Percentiles rank a stretch among this genome's conserved stretches.
These are phyloP conservation scores for Troilus luridus DNA, from an alignment of 2,888 invertebrate species.

Conservation along the genomic window DNA sequence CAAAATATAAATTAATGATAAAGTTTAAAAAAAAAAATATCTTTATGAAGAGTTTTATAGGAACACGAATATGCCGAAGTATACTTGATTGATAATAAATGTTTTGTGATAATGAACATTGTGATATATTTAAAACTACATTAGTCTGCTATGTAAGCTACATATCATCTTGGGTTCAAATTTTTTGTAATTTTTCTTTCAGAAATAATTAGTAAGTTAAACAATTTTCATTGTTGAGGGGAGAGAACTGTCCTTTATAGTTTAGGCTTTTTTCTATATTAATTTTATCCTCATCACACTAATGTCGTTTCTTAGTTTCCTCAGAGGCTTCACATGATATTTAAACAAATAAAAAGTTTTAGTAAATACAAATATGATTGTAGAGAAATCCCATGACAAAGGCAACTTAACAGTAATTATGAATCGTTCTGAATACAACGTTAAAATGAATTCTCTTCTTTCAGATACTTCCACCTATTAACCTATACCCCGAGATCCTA, in stretches of 20 bases:
- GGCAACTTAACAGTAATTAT: no score
- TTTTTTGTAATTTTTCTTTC: not conserved
- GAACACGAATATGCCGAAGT: not conserved
- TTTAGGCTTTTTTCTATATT: no score
- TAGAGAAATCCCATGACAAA: no score
- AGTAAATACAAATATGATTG: not conserved
- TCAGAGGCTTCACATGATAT: not conserved
- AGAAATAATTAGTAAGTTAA: no score
- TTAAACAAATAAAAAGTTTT: not conserved
- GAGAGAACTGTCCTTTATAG: no score
- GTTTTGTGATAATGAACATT: conserved; percentile 43
- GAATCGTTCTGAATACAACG: no score
- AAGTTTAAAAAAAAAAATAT: not conserved
- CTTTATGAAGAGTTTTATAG: not conserved
- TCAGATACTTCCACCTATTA: no score
- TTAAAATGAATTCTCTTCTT: no score
- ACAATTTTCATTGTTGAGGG: no score
- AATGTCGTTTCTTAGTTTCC: not conserved
- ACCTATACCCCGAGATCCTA: no score
- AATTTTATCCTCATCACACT: not conserved
- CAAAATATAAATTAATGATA: not conserved
- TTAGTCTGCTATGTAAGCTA: not conserved
- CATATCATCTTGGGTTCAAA: not conserved
- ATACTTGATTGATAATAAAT: conserved; percentile 32
- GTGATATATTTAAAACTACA: conserved; percentile 41